Conservation (phyloP, 2,113 vertebrate species). For the Aldabrachelys gigantea region DNA sequence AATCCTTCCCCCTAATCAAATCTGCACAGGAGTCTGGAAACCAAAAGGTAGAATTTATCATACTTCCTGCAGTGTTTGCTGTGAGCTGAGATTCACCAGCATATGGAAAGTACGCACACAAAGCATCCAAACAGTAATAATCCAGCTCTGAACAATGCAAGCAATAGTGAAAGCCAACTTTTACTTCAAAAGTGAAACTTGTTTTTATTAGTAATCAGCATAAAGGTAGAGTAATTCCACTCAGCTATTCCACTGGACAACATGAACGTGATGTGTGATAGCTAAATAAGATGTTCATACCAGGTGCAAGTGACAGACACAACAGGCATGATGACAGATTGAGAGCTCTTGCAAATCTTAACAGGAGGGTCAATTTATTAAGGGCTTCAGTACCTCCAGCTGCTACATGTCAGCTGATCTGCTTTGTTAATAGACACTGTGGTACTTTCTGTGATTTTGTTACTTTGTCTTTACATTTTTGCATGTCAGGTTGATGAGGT, state of each 20-base stretch:
- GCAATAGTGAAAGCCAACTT: neutral
- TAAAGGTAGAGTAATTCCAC: constrained; percentile 51
- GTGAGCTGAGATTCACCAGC: rapidly evolving
- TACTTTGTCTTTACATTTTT: constrained; percentile 47
- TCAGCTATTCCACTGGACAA: constrained; percentile 41
- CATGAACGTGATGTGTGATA: constrained; percentile 58
- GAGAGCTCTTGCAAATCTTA: constrained; percentile 70
- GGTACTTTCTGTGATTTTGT: constrained; percentile 64
- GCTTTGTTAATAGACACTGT: constrained; percentile 58
- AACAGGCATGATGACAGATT: constrained; percentile 63
- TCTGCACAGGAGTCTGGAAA: neutral
- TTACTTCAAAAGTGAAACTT: neutral
- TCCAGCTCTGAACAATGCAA: neutral
- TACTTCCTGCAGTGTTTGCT: neutral
- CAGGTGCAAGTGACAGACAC: constrained; percentile 74
- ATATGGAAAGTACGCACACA: neutral
- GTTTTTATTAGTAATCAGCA: neutral
- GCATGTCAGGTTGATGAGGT: constrained; percentile 7
- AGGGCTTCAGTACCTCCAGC: constrained; percentile 64
- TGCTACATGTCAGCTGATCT: constrained; percentile 62
- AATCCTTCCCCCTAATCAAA: neutral
- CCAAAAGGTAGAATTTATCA: neutral
- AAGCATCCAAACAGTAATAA: neutral
- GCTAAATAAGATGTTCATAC: constrained; percentile 56
- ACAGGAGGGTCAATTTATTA: constrained; percentile 70